Evolutionary conservation across 92 coral and sea anemone genomes (phyloP).

Genomic region (Porites cylindrica): DNA sequence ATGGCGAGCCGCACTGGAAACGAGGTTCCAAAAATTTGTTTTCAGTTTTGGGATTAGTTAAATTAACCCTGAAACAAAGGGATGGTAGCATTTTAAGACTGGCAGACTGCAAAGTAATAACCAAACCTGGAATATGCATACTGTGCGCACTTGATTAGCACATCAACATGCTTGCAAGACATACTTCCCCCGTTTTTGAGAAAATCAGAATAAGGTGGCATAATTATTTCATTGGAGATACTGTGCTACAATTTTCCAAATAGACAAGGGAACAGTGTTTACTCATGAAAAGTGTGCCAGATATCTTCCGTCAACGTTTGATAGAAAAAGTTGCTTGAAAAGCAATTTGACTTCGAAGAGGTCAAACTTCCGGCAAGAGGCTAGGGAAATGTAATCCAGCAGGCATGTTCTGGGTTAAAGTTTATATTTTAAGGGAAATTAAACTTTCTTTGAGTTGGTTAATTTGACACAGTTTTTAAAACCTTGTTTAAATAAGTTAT

Average conservation of each 20-base stretch:
- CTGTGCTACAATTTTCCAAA: no score
- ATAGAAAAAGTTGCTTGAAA: no score
- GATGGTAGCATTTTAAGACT: background rate
- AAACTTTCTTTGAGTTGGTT: constrained; percentile 72
- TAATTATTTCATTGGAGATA: background rate
- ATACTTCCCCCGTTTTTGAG: background rate
- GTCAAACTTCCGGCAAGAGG: background rate
- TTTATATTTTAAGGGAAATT: background rate
- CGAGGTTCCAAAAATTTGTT: background rate
- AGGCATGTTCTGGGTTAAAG: constrained; percentile 12
- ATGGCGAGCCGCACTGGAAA: background rate
- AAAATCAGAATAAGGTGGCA: background rate
- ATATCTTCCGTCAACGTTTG: background rate
- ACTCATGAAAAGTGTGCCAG: background rate
- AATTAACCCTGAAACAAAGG: no score
- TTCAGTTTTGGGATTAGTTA: background rate
- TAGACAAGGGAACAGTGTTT: background rate
- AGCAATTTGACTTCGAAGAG: no score
- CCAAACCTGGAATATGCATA: constrained; percentile 70
- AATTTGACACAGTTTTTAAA: constrained; percentile 39
- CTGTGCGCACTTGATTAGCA: constrained; percentile 6
- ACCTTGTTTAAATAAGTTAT: background rate
- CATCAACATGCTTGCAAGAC: constrained; percentile 23
- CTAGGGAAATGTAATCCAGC: constrained; percentile 27
- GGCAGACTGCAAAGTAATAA: constrained; percentile 40